Evolutionary conservation across 2,888 invertebrate genomes (phyloP).

Genomic region (Odontothrips loti): DNA sequence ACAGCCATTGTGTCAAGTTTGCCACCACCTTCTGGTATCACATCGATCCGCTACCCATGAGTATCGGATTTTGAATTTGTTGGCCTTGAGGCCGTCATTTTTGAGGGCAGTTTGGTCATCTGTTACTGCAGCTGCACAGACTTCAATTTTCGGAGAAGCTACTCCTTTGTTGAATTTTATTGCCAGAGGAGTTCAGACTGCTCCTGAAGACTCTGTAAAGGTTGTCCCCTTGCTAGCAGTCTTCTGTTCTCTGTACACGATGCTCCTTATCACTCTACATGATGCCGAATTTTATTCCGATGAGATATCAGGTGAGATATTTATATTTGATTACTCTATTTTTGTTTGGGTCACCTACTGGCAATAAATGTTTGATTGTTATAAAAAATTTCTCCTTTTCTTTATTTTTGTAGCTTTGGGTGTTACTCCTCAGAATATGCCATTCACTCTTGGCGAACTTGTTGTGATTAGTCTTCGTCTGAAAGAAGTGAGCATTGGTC

Average conservation of each 20-base stretch:
- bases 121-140: constrained; percentile 49
- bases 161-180: constrained; percentile 62
- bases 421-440: constrained; percentile 48
- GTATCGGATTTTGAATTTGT: constrained; percentile 72
- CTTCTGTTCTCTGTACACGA: constrained; percentile 77
- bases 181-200: constrained; percentile 60
- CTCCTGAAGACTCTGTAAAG: constrained; percentile 59
- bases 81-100: constrained; percentile 75
- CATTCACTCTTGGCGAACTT: constrained; percentile 71
- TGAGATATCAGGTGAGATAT: constrained; percentile 39
- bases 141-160: constrained; percentile 50
- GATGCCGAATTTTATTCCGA: constrained; percentile 75
- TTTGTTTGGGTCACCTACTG: no score
- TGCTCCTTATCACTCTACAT: constrained; percentile 75
- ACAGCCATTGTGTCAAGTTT: constrained; percentile 68
- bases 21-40: constrained; percentile 77
- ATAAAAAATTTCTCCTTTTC: not conserved
- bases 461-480: constrained; percentile 67
- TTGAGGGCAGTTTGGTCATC: constrained; percentile 69
- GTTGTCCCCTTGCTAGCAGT: constrained; percentile 75
- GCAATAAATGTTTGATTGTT: not conserved
- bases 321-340: not conserved
- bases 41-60: constrained; percentile 78
- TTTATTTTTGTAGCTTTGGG: constrained; percentile 17
- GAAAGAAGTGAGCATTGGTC: constrained; percentile 75